Evolutionary conservation across 2,888 invertebrate genomes (phyloP).

Genomic region (Gandaritis pyraliata): DNA sequence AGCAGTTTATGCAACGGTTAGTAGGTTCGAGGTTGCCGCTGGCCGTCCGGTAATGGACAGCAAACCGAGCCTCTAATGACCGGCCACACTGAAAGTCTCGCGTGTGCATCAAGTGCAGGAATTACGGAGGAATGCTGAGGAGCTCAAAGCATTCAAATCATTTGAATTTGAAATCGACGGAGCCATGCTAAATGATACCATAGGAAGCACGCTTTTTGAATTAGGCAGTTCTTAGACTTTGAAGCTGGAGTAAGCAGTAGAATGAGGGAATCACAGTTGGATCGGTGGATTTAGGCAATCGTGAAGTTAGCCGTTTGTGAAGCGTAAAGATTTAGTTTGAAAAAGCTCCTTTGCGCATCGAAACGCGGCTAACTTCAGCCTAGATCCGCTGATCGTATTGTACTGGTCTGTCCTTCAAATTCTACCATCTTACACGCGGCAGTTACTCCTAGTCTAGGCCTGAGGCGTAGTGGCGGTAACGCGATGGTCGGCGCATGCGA

Average conservation of each 20-base stretch:
- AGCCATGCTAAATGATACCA: background rate
- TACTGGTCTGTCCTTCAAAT: too few relatives aligned
- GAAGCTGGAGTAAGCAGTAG: background rate
- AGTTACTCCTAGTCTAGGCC: too few relatives aligned
- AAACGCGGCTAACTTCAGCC: too few relatives aligned
- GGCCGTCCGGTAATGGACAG: constrained; percentile 18
- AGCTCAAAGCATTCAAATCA: constrained; percentile 5
- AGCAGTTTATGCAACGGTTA: background rate
- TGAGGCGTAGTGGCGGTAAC: constrained; percentile 4
- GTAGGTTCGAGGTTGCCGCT: constrained; percentile 11
- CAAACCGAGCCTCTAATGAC: constrained; percentile 21
- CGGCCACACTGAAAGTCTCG: constrained; percentile 20
- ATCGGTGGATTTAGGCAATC: too few relatives aligned
- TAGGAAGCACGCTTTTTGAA: constrained; percentile 1
- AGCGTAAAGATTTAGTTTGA: too few relatives aligned
- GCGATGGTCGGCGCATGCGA: constrained; percentile 11
- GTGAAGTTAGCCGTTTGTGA: too few relatives aligned
- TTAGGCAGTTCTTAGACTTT: background rate
- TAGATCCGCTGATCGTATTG: too few relatives aligned
- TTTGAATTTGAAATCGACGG: too few relatives aligned
- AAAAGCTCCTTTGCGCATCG: too few relatives aligned
- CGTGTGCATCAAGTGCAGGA: constrained; percentile 22
- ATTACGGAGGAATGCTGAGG: constrained; percentile 22
- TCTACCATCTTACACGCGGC: too few relatives aligned
- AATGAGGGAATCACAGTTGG: too few relatives aligned